Evolutionary conservation across 1,140 invertebrate species (phyloP).

Genomic region (Phenacoccus solenopsis): DNA sequence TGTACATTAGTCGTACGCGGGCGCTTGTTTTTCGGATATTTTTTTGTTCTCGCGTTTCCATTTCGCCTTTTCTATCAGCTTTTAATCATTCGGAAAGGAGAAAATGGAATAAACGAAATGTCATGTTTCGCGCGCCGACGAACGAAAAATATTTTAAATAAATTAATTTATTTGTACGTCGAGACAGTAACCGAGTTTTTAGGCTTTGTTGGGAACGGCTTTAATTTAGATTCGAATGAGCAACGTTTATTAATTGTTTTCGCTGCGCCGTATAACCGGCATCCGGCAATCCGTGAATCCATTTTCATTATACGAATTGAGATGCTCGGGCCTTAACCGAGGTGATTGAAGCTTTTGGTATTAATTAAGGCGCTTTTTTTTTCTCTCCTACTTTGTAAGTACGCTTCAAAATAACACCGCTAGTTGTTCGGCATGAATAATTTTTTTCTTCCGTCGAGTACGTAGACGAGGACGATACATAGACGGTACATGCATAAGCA

Average conservation of each 20-base stretch:
- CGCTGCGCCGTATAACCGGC: not conserved
- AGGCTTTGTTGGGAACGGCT: not conserved
- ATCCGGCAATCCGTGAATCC: not conserved
- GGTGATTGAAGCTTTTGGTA: too few relatives aligned
- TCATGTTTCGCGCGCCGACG: not conserved
- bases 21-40: not conserved
- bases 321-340: too few relatives aligned
- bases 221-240: too few relatives aligned
- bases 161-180: not conserved
- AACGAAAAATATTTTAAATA: not conserved
- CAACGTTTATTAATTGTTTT: not conserved
- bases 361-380: too few relatives aligned
- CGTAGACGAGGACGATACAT: too few relatives aligned
- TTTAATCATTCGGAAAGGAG: not conserved
- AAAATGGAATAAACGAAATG: too few relatives aligned
- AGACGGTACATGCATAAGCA: too few relatives aligned
- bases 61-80: not conserved
- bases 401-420: too few relatives aligned
- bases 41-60: not conserved
- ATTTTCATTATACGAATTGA: too few relatives aligned
- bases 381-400: too few relatives aligned
- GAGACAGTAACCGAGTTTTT: not conserved
- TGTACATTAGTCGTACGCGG: constrained; percentile 2
- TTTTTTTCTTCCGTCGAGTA: too few relatives aligned
- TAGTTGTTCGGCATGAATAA: too few relatives aligned